phyloP scores from a whole-genome alignment of 1,140 invertebrate species.

The Drosophila parabipectinata region DNA sequence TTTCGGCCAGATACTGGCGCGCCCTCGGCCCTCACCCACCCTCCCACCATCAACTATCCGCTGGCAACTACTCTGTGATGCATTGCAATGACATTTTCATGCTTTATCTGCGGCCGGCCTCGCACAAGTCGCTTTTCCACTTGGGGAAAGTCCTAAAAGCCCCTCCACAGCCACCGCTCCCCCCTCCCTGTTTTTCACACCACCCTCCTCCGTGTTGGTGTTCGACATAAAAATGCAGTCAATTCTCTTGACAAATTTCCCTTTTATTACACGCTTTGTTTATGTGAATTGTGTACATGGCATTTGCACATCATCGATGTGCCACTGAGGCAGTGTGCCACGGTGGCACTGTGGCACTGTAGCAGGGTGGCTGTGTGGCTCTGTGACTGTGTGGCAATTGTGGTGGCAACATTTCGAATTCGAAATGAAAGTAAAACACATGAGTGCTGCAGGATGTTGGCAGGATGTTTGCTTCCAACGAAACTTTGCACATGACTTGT shows the following conservation, averaged over 20 bases:
- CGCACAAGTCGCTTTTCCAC: slow-evolving; percentile 60
- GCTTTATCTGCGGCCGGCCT: slow-evolving; percentile 68
- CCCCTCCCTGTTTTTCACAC: background rate
- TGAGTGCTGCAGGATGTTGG: slow-evolving; percentile 11
- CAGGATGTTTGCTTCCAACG: background rate
- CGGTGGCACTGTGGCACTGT: no score
- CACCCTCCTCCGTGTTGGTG: background rate
- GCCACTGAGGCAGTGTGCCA: background rate
- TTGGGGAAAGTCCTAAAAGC: background rate
- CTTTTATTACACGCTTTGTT: slow-evolving; percentile 65
- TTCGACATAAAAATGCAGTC: slow-evolving; percentile 63
- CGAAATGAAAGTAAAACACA: slow-evolving; percentile 18
- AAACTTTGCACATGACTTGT: slow-evolving; percentile 40
- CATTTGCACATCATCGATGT: slow-evolving; percentile 62
- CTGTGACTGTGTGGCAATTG: no score
- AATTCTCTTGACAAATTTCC: slow-evolving; percentile 73
- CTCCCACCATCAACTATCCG: background rate
- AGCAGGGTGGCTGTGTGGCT: no score
- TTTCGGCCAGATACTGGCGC: slow-evolving; percentile 13
- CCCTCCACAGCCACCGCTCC: background rate
- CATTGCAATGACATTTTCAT: slow-evolving; percentile 71
- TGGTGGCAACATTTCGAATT: slow-evolving; percentile 9
- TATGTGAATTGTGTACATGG: slow-evolving; percentile 48
- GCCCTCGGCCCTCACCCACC: background rate
- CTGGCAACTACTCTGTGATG: slow-evolving; percentile 18